phyloP scores from a whole-genome alignment of 2,888 invertebrate species.

The Tenthredo amoena region DNA sequence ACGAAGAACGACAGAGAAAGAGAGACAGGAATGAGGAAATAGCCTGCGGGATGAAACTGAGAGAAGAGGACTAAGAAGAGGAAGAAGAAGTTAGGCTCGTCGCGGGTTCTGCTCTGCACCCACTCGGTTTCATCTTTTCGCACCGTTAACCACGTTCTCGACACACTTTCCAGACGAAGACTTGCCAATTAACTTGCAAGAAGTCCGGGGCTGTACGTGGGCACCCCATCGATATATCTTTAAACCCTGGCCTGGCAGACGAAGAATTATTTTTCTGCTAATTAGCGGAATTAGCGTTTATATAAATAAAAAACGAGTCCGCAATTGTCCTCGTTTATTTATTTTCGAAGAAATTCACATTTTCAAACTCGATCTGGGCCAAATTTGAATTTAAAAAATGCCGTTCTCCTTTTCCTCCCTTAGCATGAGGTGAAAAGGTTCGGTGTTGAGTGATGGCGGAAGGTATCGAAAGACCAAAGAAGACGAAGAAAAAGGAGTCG shows the following conservation, averaged over 20 bases:
- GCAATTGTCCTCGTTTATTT: no score
- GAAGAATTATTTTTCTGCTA: not conserved
- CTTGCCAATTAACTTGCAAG: slow-evolving; percentile 33
- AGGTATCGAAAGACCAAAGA: not conserved
- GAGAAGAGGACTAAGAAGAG: not conserved
- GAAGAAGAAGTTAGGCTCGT: slow-evolving; percentile 27
- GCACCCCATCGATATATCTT: not conserved
- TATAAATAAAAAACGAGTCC: not conserved
- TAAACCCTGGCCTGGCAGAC: not conserved
- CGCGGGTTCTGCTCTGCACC: slow-evolving; percentile 33
- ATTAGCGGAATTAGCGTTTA: slow-evolving; percentile 7
- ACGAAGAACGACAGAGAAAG: not conserved
- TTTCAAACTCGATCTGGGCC: no score
- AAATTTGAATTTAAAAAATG: not conserved
- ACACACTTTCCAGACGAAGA: slow-evolving; percentile 16
- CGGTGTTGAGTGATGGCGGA: not conserved
- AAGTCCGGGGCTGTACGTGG: slow-evolving; percentile 14
- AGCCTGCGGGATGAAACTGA: not conserved
- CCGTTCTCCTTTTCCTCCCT: not conserved
- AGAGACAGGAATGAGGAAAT: not conserved
- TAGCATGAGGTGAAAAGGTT: not conserved
- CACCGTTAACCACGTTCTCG: slow-evolving; percentile 36
- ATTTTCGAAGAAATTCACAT: no score
- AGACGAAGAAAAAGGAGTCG: not conserved
- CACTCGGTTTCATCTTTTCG: slow-evolving; percentile 37